Conservation (phyloP, 2,113 vertebrate genomes). For the Poecile atricapillus region DNA sequence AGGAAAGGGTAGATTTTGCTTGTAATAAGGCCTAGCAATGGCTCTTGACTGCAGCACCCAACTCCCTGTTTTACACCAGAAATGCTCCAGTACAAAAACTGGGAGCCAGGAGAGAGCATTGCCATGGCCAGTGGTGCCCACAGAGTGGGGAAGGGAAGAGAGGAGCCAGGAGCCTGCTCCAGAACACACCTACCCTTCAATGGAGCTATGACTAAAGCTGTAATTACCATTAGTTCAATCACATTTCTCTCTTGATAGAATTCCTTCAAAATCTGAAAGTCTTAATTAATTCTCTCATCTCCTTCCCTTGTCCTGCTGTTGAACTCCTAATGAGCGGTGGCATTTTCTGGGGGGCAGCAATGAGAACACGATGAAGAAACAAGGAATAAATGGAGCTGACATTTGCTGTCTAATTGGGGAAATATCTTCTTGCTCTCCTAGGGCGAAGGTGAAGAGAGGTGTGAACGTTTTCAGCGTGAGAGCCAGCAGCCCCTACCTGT, state of each 20-base stretch:
- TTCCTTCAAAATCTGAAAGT: background rate
- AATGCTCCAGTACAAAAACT: background rate
- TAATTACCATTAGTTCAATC: background rate
- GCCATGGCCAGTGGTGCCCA: fast-evolving
- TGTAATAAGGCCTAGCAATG: background rate
- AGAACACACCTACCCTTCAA: background rate
- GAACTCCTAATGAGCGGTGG: background rate
- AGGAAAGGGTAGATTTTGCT: background rate
- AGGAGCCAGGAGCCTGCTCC: background rate
- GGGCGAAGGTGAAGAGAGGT: conserved; percentile 86
- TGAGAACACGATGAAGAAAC: background rate
- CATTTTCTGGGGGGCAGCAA: background rate
- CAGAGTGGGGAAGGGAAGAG: background rate
- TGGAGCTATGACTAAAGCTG: background rate
- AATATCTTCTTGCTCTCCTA: conserved; percentile 43
- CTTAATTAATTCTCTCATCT: background rate
- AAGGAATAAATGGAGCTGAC: background rate
- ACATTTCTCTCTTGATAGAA: background rate
- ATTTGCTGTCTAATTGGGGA: background rate
- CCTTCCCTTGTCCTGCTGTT: background rate
- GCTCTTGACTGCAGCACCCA: background rate
- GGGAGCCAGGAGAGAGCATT: background rate
- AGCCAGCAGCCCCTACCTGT: conserved; percentile 80
- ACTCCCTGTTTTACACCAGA: background rate
- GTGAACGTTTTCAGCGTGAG: conserved; percentile 80